Conservation (phyloP, 2,113 vertebrate genomes). For the Cichladusa arquata region DNA sequence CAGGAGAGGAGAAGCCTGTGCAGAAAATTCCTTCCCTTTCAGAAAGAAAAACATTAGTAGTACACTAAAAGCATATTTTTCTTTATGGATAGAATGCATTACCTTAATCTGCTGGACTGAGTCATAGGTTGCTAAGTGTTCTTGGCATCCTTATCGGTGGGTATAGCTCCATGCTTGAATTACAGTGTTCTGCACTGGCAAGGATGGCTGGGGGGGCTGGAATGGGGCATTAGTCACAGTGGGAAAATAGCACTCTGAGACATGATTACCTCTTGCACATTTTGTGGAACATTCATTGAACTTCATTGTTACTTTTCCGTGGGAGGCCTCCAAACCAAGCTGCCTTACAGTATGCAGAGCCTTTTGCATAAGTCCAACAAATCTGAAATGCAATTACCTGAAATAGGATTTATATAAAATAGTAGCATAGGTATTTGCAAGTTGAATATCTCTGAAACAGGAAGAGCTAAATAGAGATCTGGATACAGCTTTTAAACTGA, state of each 20-base stretch:
- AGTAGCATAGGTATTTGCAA: background rate
- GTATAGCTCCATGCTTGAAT: background rate
- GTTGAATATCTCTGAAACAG: background rate
- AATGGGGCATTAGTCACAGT: background rate
- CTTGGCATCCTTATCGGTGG: background rate
- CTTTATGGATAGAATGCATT: background rate
- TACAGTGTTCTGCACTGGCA: background rate
- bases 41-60: background rate
- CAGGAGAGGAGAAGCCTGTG: background rate
- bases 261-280: background rate
- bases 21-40: background rate
- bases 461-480: background rate
- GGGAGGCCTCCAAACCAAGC: background rate
- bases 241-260: background rate
- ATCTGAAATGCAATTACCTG: constrained; percentile 16
- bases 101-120: background rate
- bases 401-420: background rate
- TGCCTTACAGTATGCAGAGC: background rate
- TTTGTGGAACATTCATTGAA: background rate
- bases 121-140: background rate
- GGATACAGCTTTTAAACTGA: background rate
- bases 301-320: background rate
- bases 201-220: background rate
- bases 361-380: background rate
- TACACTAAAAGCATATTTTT: background rate